phyloP scores from a whole-genome alignment of 2,888 invertebrate species.

The Athalia cordata region DNA sequence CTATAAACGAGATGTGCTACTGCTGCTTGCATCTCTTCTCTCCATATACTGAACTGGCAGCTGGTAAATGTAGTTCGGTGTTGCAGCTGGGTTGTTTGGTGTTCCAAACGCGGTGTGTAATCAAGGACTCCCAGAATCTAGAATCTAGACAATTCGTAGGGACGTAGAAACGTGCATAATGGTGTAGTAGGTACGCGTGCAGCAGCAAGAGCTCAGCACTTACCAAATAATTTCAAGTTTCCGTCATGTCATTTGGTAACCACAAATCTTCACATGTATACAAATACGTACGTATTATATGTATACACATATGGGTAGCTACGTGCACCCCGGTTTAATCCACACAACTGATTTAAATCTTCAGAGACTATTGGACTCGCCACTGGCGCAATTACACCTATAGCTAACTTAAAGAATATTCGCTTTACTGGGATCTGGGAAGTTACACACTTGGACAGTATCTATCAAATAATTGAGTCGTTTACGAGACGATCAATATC shows the following conservation, averaged over 20 bases:
- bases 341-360: too few relatives aligned
- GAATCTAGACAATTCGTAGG: slow-evolving; percentile 38
- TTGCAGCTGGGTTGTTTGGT: slow-evolving; percentile 42
- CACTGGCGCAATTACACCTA: too few relatives aligned
- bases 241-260: slow-evolving; percentile 18
- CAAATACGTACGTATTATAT: background rate
- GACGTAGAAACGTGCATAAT: slow-evolving; percentile 23
- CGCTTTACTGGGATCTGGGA: too few relatives aligned
- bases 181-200: background rate
- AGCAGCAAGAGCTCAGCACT: slow-evolving; percentile 8
- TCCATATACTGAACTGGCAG: slow-evolving; percentile 31
- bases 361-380: too few relatives aligned
- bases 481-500: too few relatives aligned
- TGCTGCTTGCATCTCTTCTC: slow-evolving; percentile 18
- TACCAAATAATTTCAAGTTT: slow-evolving; percentile 29
- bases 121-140: slow-evolving; percentile 31
- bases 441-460: too few relatives aligned
- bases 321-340: too few relatives aligned
- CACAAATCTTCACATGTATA: slow-evolving; percentile 9
- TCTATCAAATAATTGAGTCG: too few relatives aligned
- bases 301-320: background rate
- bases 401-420: too few relatives aligned
- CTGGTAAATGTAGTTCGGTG: slow-evolving; percentile 30
- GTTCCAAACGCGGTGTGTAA: slow-evolving; percentile 33
- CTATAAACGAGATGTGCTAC: slow-evolving; percentile 30